Base-by-base conservation (phyloP, 1,140 invertebrate genomes). In the Episyrphus balteatus region DNA sequence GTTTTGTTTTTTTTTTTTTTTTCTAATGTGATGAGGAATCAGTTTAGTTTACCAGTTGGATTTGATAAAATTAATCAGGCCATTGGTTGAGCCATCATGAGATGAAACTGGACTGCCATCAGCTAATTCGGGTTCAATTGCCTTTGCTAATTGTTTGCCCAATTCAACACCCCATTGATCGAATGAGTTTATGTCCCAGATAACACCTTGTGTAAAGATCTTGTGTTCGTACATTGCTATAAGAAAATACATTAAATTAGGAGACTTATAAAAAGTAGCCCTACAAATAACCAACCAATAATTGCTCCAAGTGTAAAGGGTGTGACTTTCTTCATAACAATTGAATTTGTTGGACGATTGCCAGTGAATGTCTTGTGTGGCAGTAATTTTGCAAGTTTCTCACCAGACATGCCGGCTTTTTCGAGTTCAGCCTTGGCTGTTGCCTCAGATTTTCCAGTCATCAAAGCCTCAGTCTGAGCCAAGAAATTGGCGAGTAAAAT, bases 141-240 rank as follows among this genome's bases (percentile, higher is more conserved):
- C 86, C 73, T 98, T 98, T 11, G 97, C 97, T 55, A 99, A 73
- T 65, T 98, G 91, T 71, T 99, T 99, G 18, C 96, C 97, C 40
- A 99, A 77, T 72, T 99, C 97, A 49, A 99, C 96, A 40, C 96
- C 97, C 94, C 95, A 99, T 70, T 99, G 97, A 75, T 99, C 97
- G 71, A 87, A 99, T 0, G 95, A 98, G 70, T 99, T 99, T 59
- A 99, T 97, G 68, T 97, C 88, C 97, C 97, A 99, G 57, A 99
- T 92, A 13, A 95, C 80, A 47, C 96, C 96, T 73, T 99, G 96
- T 2, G 86, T 83, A 74, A 99, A 99, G 56, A 99, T 99, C 72
- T 99, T 99, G 66, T 97, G 92, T 70, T 99, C 96, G 69, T 99
- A 99, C 67, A 92, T 80, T 17, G 88, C 90, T 92, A 70, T 30